Base-by-base conservation (phyloP, 2,113 vertebrate species). In the Bucco capensis region DNA sequence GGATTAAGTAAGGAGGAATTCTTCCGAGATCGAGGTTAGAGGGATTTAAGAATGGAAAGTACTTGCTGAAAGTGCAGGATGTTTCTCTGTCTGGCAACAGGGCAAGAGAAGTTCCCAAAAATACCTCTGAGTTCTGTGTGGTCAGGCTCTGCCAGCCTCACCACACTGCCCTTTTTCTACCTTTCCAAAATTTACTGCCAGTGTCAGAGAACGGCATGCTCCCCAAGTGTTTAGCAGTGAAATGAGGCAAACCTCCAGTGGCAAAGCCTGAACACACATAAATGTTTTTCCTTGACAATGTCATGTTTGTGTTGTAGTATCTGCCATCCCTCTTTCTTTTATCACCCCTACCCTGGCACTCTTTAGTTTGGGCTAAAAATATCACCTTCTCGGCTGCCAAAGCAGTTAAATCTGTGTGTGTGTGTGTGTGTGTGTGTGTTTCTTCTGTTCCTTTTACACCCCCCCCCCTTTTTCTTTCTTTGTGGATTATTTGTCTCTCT, bases 281-380 rank as follows among this genome's bases (percentile, higher is more conserved):
- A 57, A 75, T 24, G 23, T 24, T 88, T 73, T 89, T 66, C 35
- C 38, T 57, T 86, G 40, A 72, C 70, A 46, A 35, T 42, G 46
- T 57, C 30, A 16, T 28, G 46, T 78, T 78, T 75, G 76, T 83
- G 1, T 1, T 46, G 61, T 7, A 17, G 25, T 88, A 53, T 72
- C 57, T 90, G 83, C 53, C 49, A 38, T 42, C 28, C 31, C 50
- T 78, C 44, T 54, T 76, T 44, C 60, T 89, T 88, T 90, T 74
- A 66, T 75, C 6, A 10, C 56, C 33, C 44, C 38, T 84, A 57
- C 54, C 57, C 70, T 85, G 77, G 80, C 73, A 88, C 65, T 83
- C n/a, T 3, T 2, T 14, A 75, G 14, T 42, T 47, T 47, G 33
- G 14, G 66, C 86, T 93, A 94, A 96, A 96, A 90, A 94, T 95